A percentile compares a stretch with the other conserved stretches of the same genome.
Conservation (phyloP, 2,888 invertebrate genomes). For the Orchestes rusci region DNA sequence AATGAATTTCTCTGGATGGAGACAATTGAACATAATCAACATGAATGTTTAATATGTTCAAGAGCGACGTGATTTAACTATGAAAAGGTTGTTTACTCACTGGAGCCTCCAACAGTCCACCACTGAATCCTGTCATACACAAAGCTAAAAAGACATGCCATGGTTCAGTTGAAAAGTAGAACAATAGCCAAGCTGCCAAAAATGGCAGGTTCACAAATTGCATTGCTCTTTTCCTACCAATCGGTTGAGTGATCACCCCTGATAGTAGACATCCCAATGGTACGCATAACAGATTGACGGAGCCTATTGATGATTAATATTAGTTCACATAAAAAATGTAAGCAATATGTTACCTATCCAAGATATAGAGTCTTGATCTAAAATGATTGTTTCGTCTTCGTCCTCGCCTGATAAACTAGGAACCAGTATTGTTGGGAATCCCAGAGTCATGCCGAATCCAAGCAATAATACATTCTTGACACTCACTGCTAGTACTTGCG, state of each 20-base stretch:
- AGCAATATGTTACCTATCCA: slow-evolving; percentile 57
- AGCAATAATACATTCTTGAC: slow-evolving; percentile 72
- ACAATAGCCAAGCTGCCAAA: slow-evolving; percentile 65
- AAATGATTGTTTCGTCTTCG: slow-evolving; percentile 41
- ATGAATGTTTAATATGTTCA: too few relatives aligned
- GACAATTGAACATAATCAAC: too few relatives aligned
- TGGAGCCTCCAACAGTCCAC: slow-evolving; percentile 74
- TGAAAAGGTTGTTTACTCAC: too few relatives aligned
- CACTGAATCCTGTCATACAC: slow-evolving; percentile 65
- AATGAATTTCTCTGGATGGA: too few relatives aligned
- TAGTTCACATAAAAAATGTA: slow-evolving; percentile 19
- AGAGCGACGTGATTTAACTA: too few relatives aligned
- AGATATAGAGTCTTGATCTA: slow-evolving; percentile 59
- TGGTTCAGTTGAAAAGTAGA: slow-evolving; percentile 57
- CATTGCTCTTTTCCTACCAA: slow-evolving; percentile 71
- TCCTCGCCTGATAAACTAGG: slow-evolving; percentile 57
- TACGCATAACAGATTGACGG: slow-evolving; percentile 71
- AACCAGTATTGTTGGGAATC: slow-evolving; percentile 74
- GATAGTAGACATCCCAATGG: slow-evolving; percentile 73
- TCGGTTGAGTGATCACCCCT: slow-evolving; percentile 60
- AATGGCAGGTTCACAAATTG: slow-evolving; percentile 69
- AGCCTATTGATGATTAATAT: too few relatives aligned
- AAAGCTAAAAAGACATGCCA: slow-evolving; percentile 63
- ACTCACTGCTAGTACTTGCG: slow-evolving; percentile 70
- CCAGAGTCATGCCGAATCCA: slow-evolving; percentile 73